phyloP scores from a whole-genome alignment of 37 sponge, comb jelly and placozoan species.

The Oopsacas minuta region DNA sequence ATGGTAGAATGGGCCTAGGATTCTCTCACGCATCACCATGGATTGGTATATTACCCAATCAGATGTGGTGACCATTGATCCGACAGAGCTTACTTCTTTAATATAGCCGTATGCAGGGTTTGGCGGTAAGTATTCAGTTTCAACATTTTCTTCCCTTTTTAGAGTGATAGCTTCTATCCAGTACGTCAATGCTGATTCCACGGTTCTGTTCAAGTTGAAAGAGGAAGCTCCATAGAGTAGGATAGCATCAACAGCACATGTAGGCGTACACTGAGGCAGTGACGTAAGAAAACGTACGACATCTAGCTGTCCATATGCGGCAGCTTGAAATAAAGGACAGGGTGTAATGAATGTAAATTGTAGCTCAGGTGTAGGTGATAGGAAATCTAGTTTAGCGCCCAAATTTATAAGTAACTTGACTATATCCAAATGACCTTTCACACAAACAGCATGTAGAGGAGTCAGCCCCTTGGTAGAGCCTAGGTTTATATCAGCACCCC shows the following conservation, averaged over 20 bases:
- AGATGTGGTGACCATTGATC: neutral
- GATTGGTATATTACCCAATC: conserved; percentile 46
- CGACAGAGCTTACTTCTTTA: conserved; percentile 20
- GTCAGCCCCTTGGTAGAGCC: conserved; percentile 67
- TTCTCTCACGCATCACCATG: conserved; percentile 61
- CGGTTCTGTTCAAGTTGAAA: conserved; percentile 32
- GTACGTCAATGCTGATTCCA: conserved; percentile 10
- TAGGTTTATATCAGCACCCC: conserved; percentile 51
- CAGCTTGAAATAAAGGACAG: conserved; percentile 66
- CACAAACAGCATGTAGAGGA: conserved; percentile 63
- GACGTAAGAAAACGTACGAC: conserved; percentile 36
- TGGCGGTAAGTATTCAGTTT: conserved; percentile 25
- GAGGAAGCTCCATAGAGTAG: conserved; percentile 50
- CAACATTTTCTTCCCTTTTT: conserved; percentile 3
- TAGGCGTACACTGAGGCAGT: conserved; percentile 32
- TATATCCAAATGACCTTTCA: conserved; percentile 58
- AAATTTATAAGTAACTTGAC: conserved; percentile 39
- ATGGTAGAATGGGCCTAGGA: conserved; percentile 40
- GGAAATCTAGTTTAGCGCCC: conserved; percentile 38
- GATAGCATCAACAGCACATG: conserved; percentile 42
- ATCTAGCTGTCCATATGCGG: conserved; percentile 44
- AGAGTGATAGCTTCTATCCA: conserved; percentile 20
- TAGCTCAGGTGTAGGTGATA: conserved; percentile 23
- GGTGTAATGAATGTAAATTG: conserved; percentile 35
- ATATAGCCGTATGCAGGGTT: conserved; percentile 30